A percentile compares a stretch with the other conserved stretches of the same genome.
Evolutionary conservation across 2,113 vertebrate species (phyloP).

Genomic region (Peromyscus californicus): DNA sequence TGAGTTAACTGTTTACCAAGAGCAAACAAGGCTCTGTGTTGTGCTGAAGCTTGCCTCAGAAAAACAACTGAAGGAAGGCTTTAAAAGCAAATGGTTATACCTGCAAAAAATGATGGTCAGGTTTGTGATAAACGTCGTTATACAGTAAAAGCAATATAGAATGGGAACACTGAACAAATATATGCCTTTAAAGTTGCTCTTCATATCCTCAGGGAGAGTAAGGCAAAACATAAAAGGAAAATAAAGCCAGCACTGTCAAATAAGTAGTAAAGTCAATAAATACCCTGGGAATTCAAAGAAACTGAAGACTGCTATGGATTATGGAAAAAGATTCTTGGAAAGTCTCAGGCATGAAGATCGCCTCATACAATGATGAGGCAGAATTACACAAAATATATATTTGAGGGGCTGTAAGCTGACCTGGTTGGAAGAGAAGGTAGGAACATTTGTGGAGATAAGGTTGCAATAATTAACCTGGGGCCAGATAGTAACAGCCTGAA

Average conservation of each 20-base stretch:
- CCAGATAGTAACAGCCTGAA: constrained; percentile 20
- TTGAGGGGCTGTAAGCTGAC: constrained; percentile 20
- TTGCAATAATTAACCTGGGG: constrained; percentile 28
- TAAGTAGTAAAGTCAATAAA: constrained; percentile 61
- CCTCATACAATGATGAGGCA: constrained; percentile 51
- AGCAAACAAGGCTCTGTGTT: constrained; percentile 51
- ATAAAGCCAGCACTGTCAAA: constrained; percentile 54
- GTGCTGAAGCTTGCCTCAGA: constrained; percentile 32
- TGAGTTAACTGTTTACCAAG: constrained; percentile 55
- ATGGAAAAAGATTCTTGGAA: constrained; percentile 59
- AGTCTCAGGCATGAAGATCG: constrained; percentile 10
- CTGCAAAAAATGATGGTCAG: constrained; percentile 9
- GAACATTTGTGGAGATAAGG: background rate
- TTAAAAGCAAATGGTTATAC: constrained; percentile 51
- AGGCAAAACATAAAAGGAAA: constrained; percentile 65
- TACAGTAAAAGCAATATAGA: constrained; percentile 41
- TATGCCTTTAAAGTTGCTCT: background rate
- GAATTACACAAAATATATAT: constrained; percentile 47
- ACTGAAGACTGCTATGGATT: constrained; percentile 29
- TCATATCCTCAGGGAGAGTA: constrained; percentile 48
- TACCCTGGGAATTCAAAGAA: constrained; percentile 60
- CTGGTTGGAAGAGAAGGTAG: constrained; percentile 40
- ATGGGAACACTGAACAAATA: constrained; percentile 30
- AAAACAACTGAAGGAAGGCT: constrained; percentile 58
- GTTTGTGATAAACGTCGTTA: constrained; percentile 61